A percentile compares a stretch with the other conserved stretches of the same genome.
Evolutionary conservation across 2,797 vertebrate genomes (phyloP).

Genomic region (Hemibagrus guttatus): DNA sequence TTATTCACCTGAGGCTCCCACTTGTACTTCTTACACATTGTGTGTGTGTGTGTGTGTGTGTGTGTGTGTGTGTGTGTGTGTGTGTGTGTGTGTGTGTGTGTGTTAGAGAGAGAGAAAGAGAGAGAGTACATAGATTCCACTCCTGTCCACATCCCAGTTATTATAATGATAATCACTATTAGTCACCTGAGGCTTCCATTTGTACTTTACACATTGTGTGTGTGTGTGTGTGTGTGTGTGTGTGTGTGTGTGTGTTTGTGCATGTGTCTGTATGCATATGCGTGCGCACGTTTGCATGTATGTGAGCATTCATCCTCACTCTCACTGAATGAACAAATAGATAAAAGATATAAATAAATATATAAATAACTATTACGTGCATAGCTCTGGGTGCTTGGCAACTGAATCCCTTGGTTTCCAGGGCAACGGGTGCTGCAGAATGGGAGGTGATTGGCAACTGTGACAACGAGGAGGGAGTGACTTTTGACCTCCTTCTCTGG

Average conservation of each 20-base stretch:
- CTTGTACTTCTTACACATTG: conserved; percentile 70
- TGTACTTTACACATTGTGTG: conserved; percentile 69
- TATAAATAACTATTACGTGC: conserved; percentile 81
- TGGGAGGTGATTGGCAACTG: conserved; percentile 81
- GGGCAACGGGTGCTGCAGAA: conserved; percentile 84
- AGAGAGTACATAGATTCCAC: conserved; percentile 49
- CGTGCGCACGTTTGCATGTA: conserved; percentile 34
- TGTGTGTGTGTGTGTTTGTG: not conserved
- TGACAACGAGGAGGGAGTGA: conserved; percentile 81
- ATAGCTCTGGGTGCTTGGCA: conserved; percentile 82
- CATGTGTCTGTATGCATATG: conserved; percentile 27
- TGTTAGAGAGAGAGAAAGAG: not conserved
- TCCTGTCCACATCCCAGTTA: conserved; percentile 71
- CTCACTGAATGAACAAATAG: conserved; percentile 80
- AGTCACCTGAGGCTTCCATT: conserved; percentile 61
- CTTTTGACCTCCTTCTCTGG: conserved; percentile 79
- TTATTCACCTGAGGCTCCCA: conserved; percentile 65
- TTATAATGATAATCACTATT: conserved; percentile 75
- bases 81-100: not conserved
- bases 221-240: conserved; percentile 30
- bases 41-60: conserved; percentile 32
- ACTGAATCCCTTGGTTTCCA: conserved; percentile 79
- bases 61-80: not conserved
- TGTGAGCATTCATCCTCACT: conserved; percentile 58
- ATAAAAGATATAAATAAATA: conserved; percentile 82